phyloP scores from a whole-genome alignment of 2,888 invertebrate genomes.

The Lamproptera curius region DNA sequence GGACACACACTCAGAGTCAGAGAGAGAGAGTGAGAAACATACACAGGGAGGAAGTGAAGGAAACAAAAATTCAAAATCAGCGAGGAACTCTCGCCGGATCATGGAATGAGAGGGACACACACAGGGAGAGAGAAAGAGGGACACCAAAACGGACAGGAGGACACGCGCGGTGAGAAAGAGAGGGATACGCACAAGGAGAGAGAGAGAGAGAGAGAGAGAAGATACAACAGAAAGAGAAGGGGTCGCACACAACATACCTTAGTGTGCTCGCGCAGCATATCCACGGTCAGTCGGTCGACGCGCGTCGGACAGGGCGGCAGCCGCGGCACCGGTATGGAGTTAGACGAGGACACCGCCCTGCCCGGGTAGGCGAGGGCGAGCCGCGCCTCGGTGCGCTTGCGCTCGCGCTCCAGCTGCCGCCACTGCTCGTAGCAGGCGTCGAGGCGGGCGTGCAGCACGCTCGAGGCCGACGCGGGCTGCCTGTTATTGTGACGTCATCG shows the following conservation, averaged over 20 bases:
- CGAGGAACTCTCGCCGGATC: no score
- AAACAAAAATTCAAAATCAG: no score
- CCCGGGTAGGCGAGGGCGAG: constrained; percentile 88
- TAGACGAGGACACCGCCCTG: constrained; percentile 86
- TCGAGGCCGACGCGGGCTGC: constrained; percentile 68
- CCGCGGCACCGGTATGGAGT: constrained; percentile 86
- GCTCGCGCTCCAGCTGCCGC: constrained; percentile 86
- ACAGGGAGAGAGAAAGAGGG: no score
- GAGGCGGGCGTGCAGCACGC: constrained; percentile 82
- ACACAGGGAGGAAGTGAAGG: no score
- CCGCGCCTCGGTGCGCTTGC: constrained; percentile 88
- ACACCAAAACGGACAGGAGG: no score
- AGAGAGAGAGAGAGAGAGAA: no score
- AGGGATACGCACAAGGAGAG: no score
- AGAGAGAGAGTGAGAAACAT: no score
- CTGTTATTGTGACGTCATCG: constrained; percentile 38
- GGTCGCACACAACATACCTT: constrained; percentile 71
- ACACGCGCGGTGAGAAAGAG: no score
- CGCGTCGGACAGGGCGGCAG: constrained; percentile 87
- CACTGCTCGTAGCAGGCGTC: constrained; percentile 90
- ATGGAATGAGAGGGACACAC: no score
- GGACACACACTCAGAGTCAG: no score
- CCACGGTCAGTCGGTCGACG: constrained; percentile 88
- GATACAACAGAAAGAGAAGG: no score
- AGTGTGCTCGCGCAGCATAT: constrained; percentile 87